Conservation (phyloP, 23 tunicate species). For the Halocynthia roretzi region DNA sequence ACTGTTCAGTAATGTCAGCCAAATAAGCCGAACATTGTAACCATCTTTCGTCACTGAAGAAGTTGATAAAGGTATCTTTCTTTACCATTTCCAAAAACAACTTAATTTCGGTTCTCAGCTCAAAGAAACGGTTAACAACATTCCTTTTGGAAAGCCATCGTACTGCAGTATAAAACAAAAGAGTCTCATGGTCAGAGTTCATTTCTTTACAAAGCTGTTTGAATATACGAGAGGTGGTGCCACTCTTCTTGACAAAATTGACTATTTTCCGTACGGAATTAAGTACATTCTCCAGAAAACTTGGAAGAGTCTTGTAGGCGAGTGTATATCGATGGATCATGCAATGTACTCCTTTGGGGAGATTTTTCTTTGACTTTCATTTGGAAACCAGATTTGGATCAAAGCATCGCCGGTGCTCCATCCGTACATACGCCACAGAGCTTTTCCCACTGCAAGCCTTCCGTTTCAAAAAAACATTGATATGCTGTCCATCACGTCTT, state of each 20-base stretch:
- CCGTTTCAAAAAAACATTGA: slow-evolving; percentile 50
- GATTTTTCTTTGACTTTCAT: slow-evolving; percentile 32
- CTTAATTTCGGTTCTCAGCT: slow-evolving; percentile 28
- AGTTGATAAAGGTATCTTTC: slow-evolving; percentile 17
- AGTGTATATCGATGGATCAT: slow-evolving; percentile 66
- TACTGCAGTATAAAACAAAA: slow-evolving; percentile 51
- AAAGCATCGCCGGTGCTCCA: slow-evolving; percentile 68
- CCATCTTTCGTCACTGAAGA: slow-evolving; percentile 58
- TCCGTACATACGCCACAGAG: slow-evolving; percentile 56
- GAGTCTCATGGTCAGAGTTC: slow-evolving; percentile 41
- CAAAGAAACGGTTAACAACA: slow-evolving; percentile 56
- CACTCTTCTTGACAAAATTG: slow-evolving; percentile 35
- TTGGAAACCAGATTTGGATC: slow-evolving; percentile 56
- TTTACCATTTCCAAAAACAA: slow-evolving; percentile 31
- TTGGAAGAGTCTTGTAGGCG: slow-evolving; percentile 64
- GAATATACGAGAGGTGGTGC: slow-evolving; percentile 34
- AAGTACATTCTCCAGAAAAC: slow-evolving; percentile 5
- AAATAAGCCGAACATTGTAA: slow-evolving; percentile 48
- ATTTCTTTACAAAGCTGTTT: slow-evolving; percentile 43
- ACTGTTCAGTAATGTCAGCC: slow-evolving; percentile 59
- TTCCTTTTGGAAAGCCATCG: slow-evolving; percentile 68
- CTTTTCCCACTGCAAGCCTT: slow-evolving; percentile 46
- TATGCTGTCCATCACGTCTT: slow-evolving; percentile 29
- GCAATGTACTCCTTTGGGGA: slow-evolving; percentile 49
- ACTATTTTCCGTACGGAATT: slow-evolving; percentile 43